Conservation (phyloP, 1,140 invertebrate genomes). For the Anoplolepis gracilipes region DNA sequence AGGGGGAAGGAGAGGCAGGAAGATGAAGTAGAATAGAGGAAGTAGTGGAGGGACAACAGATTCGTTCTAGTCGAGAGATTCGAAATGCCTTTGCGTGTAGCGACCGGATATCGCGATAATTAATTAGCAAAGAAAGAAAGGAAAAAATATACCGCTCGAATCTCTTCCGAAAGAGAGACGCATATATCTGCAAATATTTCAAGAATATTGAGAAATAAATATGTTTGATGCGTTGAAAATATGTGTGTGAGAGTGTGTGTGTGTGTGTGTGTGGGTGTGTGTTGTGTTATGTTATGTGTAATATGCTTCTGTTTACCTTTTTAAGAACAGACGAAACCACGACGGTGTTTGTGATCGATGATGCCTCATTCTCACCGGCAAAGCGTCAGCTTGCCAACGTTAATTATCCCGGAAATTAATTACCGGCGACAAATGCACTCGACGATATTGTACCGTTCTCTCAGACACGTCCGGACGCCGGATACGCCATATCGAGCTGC, state of each 20-base stretch:
- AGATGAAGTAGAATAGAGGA: slow-evolving; percentile 48
- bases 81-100: slow-evolving; percentile 36
- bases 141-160: not conserved
- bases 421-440: slow-evolving; percentile 65
- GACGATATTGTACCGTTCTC: slow-evolving; percentile 37
- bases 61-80: slow-evolving; percentile 49
- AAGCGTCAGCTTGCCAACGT: slow-evolving; percentile 61
- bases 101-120: slow-evolving; percentile 42
- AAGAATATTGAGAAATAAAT: slow-evolving; percentile 8
- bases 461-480: slow-evolving; percentile 29
- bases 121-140: slow-evolving; percentile 16
- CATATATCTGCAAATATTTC: not conserved
- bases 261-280: not conserved
- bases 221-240: not conserved
- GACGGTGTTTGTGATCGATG: slow-evolving; percentile 43
- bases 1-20: not conserved
- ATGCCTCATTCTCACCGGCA: slow-evolving; percentile 11
- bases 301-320: slow-evolving; percentile 6
- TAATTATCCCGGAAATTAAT: slow-evolving; percentile 75
- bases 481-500: slow-evolving; percentile 64
- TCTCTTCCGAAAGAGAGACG: not conserved
- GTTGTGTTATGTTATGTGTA: too few relatives aligned
- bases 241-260: not conserved
- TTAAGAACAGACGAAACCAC: not conserved
- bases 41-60: slow-evolving; percentile 45